phyloP scores from a whole-genome alignment of 2,113 vertebrate genomes.

The Oplegnathus fasciatus region DNA sequence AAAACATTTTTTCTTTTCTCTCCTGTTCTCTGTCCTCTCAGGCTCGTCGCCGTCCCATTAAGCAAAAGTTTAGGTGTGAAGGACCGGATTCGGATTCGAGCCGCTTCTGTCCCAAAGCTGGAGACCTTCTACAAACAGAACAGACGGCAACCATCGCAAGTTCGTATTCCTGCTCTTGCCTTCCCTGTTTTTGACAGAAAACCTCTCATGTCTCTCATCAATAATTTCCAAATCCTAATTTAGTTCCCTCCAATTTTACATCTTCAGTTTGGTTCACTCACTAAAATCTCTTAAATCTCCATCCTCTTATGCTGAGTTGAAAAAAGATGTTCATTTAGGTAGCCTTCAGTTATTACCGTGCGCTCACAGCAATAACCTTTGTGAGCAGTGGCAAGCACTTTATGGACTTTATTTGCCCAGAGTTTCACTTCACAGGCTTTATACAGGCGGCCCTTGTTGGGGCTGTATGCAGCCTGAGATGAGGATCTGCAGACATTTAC shows the following conservation, averaged over 20 bases:
- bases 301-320: too few species aligned
- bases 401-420: too few species aligned
- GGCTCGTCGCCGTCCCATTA: slow-evolving; percentile 87
- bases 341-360: background rate
- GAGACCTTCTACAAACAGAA: slow-evolving; percentile 85
- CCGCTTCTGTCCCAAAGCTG: slow-evolving; percentile 79
- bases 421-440: background rate
- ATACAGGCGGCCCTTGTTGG: background rate
- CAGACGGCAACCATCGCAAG: slow-evolving; percentile 82
- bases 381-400: background rate
- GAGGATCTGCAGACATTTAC: background rate
- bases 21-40: slow-evolving; percentile 62
- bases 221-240: background rate
- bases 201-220: background rate
- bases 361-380: background rate
- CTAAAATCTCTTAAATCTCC: background rate
- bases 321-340: background rate
- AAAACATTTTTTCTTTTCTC: background rate
- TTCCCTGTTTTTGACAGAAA: background rate
- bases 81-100: slow-evolving; percentile 82
- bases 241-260: background rate
- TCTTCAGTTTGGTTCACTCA: background rate
- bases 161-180: slow-evolving; percentile 60
- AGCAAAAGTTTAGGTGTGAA: slow-evolving; percentile 86
- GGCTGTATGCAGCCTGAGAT: background rate